These are phyloP conservation scores for Lepilemur ruficaudatus DNA, from an alignment of 2,797 vertebrate species.

Conservation along the genomic window DNA sequence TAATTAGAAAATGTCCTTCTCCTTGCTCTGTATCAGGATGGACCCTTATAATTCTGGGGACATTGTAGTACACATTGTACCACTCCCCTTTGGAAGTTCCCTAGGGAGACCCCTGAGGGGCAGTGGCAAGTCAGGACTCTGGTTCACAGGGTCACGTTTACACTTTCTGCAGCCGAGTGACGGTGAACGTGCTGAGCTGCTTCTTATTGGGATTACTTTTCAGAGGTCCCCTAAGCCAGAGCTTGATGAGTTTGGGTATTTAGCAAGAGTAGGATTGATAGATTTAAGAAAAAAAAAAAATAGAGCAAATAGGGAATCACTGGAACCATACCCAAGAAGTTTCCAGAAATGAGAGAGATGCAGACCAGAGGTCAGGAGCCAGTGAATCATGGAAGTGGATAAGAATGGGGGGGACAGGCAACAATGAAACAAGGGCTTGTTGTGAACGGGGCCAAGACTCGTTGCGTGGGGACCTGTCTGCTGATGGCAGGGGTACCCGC, in stretches of 20 bases:
- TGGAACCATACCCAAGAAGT: background rate
- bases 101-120: background rate
- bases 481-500: background rate
- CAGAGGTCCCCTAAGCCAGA: background rate
- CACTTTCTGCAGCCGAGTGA: background rate
- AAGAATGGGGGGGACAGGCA: background rate
- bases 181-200: background rate
- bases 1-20: constrained; percentile 14
- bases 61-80: background rate
- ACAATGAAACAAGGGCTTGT: background rate
- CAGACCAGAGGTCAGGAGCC: background rate
- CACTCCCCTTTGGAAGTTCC: background rate
- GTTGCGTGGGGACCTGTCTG: background rate
- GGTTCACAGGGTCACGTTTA: background rate
- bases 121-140: too few species aligned
- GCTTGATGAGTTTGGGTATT: background rate
- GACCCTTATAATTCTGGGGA: background rate
- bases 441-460: background rate
- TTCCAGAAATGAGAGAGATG: constrained; percentile 24
- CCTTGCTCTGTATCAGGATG: background rate
- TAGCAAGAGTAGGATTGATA: background rate
- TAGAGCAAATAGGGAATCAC: background rate
- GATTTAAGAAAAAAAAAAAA: too few species aligned
- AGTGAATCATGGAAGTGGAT: background rate
- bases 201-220: background rate